A percentile compares a stretch with the other conserved stretches of the same genome.
Conservation (phyloP, 2,113 vertebrate genomes). For the Egretta garzetta region DNA sequence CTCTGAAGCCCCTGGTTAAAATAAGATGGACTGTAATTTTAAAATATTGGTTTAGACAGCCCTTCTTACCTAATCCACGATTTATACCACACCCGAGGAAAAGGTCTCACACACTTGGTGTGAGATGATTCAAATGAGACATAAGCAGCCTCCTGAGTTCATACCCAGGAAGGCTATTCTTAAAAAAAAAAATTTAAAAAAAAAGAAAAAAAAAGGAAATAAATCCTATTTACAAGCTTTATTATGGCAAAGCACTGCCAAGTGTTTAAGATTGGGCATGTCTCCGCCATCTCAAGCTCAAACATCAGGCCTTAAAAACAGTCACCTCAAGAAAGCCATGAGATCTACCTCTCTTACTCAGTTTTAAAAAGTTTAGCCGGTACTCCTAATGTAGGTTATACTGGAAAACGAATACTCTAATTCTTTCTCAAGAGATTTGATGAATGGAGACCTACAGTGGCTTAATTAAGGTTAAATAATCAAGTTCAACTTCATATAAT, state of each 20-base stretch:
- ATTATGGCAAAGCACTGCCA: not conserved
- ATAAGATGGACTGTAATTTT: not conserved
- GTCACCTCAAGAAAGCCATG: not conserved
- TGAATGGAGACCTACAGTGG: not conserved
- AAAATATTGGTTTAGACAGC: not conserved
- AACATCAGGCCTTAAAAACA: not conserved
- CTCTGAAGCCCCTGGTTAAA: not conserved
- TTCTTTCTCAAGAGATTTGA: not conserved
- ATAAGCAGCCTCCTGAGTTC: not conserved
- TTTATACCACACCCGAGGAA: not conserved
- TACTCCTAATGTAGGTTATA: not conserved
- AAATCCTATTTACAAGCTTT: not conserved
- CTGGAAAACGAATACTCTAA: not conserved
- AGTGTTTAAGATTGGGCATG: not conserved
- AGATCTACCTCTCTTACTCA: not conserved
- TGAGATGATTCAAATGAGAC: fast-evolving
- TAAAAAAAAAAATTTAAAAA: not conserved
- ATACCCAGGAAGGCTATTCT: not conserved
- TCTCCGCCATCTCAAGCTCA: not conserved
- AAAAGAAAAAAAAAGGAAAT: fast-evolving
- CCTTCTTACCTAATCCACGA: not conserved
- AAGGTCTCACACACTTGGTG: not conserved
- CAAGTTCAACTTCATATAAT: constrained; percentile 31
- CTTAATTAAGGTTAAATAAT: constrained; percentile 58
- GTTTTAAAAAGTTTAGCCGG: not conserved